phyloP scores from a whole-genome alignment of 2,888 invertebrate species.

The Agonopterix arenella region DNA sequence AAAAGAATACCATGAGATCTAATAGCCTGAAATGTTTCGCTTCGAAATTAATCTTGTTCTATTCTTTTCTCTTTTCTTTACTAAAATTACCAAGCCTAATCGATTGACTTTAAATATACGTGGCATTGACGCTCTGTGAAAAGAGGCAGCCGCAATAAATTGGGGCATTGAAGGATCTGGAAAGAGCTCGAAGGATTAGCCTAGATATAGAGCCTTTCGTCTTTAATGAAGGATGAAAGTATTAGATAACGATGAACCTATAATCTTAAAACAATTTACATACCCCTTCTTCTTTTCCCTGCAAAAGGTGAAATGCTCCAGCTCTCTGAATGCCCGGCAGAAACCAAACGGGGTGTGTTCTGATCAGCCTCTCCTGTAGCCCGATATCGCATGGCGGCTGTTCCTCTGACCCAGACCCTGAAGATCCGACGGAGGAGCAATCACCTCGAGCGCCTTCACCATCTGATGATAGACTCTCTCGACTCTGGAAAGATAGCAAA shows the following conservation, averaged over 20 bases:
- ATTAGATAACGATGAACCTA: too few species aligned
- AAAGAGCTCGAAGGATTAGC: too few species aligned
- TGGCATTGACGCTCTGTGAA: too few species aligned
- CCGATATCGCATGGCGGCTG: slow-evolving; percentile 90
- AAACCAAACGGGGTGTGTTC: slow-evolving; percentile 97
- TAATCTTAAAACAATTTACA: slow-evolving; percentile 34
- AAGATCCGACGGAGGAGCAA: slow-evolving; percentile 74
- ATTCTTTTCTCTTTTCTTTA: too few species aligned
- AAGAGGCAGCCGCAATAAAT: too few species aligned
- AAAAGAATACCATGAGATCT: slow-evolving; percentile 7
- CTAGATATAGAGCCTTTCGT: too few species aligned
- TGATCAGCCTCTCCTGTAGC: slow-evolving; percentile 89
- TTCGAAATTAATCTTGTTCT: too few species aligned
- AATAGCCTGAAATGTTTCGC: too few species aligned
- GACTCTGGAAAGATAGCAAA: slow-evolving; percentile 64
- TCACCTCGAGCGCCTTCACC: slow-evolving; percentile 78
- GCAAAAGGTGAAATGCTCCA: slow-evolving; percentile 94
- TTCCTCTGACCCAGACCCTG: slow-evolving; percentile 77
- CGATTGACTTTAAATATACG: too few species aligned
- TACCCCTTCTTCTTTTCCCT: slow-evolving; percentile 95
- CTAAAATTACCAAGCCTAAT: too few species aligned
- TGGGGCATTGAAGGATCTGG: too few species aligned
- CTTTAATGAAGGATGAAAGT: too few species aligned
- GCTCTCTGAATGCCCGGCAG: slow-evolving; percentile 94
- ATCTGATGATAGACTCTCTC: slow-evolving; percentile 82